A percentile compares a stretch with the other conserved stretches of the same genome.
Conservation (phyloP, 1,140 invertebrate genomes). For the Cherax destructor region DNA sequence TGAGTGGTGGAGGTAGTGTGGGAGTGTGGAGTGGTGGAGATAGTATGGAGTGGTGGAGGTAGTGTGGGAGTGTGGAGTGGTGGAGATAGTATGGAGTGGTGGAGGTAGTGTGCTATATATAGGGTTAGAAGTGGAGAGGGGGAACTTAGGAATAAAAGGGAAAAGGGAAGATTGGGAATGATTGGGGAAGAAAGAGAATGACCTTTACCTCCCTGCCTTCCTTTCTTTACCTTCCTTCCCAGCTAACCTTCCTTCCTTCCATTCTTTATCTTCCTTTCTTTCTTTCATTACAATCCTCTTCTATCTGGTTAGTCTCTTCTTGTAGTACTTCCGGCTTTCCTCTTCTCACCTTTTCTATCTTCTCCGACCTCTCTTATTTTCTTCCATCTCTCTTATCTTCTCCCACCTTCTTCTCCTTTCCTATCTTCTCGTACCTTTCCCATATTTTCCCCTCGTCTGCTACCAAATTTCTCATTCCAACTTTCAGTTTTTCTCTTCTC, state of each 20-base stretch:
- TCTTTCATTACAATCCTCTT: no score
- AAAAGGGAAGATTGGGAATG: no score
- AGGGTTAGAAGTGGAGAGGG: no score
- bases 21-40: no score
- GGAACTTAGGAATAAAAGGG: no score
- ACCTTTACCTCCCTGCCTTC: no score
- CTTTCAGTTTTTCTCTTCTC: not conserved
- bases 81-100: no score
- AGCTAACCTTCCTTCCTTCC: not conserved
- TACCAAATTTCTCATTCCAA: not conserved
- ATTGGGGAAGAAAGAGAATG: no score
- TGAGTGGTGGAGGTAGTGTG: no score
- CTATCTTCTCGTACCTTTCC: not conserved
- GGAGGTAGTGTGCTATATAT: no score
- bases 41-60: no score
- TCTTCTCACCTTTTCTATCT: not conserved
- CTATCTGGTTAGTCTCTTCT: not conserved
- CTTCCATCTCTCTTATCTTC: not conserved
- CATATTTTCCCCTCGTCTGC: not conserved
- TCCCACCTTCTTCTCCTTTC: not conserved
- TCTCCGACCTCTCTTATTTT: not conserved
- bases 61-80: no score
- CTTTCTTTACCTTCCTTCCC: not conserved
- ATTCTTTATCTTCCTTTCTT: not conserved
- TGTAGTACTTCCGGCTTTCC: not conserved